Percentiles rank a stretch among this genome's conserved stretches.
phyloP scores from a whole-genome alignment of 1,140 invertebrate genomes.

The Goniozus legneri region DNA sequence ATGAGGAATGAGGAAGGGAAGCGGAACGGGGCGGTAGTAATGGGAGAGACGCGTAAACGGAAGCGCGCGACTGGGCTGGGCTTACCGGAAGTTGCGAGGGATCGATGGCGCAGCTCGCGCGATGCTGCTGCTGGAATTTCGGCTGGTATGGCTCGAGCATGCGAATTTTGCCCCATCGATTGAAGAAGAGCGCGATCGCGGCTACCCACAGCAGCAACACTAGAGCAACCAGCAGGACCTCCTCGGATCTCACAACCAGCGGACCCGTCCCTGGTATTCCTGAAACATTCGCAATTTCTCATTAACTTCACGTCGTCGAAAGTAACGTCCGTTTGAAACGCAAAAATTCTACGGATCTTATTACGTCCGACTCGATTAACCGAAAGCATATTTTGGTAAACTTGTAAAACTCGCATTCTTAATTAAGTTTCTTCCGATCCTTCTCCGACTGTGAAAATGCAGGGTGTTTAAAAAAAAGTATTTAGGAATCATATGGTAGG shows the following conservation, averaged over 20 bases:
- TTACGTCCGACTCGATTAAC: background rate
- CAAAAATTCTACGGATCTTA: background rate
- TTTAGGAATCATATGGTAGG: too few species aligned
- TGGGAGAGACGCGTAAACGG: too few species aligned
- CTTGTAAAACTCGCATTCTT: background rate
- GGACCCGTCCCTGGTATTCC: conserved; percentile 61
- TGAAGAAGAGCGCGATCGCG: conserved; percentile 76
- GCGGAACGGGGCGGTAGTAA: too few species aligned
- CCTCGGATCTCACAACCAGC: conserved; percentile 64
- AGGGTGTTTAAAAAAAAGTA: too few species aligned
- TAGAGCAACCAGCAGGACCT: conserved; percentile 71
- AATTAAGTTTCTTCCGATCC: too few species aligned
- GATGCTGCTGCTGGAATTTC: conserved; percentile 71
- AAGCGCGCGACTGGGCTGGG: too few species aligned
- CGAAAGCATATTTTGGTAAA: conserved; percentile 11
- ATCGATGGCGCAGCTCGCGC: conserved; percentile 68
- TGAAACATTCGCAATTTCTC: too few species aligned
- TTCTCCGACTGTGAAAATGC: too few species aligned
- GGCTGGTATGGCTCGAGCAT: conserved; percentile 82
- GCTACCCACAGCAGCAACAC: conserved; percentile 74
- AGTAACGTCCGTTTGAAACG: background rate
- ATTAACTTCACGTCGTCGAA: background rate
- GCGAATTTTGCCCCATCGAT: conserved; percentile 82
- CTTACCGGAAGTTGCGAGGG: conserved; percentile 39
- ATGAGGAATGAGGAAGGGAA: background rate